These are phyloP conservation scores for Synergus gifuensis DNA, from an alignment of 2,888 invertebrate genomes.

Conservation along the genomic window DNA sequence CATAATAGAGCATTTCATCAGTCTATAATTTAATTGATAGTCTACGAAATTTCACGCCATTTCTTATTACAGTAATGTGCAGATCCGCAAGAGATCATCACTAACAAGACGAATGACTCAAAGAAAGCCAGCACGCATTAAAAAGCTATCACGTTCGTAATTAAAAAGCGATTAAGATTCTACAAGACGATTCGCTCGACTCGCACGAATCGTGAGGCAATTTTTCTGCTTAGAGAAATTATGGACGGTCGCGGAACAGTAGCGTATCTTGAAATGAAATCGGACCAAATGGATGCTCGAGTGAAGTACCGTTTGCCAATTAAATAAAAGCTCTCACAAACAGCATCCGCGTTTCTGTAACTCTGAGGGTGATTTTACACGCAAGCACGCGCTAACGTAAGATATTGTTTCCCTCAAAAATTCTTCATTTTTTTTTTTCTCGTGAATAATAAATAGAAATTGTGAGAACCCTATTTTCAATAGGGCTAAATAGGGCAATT, in stretches of 20 bases:
- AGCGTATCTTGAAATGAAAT: constrained; percentile 26
- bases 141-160: constrained; percentile 25
- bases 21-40: background rate
- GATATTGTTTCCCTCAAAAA: background rate
- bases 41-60: background rate
- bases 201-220: constrained; percentile 22
- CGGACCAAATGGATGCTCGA: constrained; percentile 32
- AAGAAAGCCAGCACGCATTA: constrained; percentile 27
- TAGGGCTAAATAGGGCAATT: too few relatives aligned
- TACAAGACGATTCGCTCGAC: constrained; percentile 8
- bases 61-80: background rate
- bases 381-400: constrained; percentile 21
- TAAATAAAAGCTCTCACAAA: constrained; percentile 36
- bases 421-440: background rate
- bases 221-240: constrained; percentile 26
- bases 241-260: constrained; percentile 28
- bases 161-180: constrained; percentile 39
- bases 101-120: constrained; percentile 25
- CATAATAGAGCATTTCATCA: background rate
- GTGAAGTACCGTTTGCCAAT: constrained; percentile 37
- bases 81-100: constrained; percentile 1
- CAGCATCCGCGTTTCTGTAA: constrained; percentile 6
- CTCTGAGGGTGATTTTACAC: constrained; percentile 4
- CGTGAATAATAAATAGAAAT: too few relatives aligned
- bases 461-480: too few relatives aligned